These are phyloP conservation scores for Zaprionus africanus DNA, from an alignment of 1,140 invertebrate genomes.

Conservation along the genomic window DNA sequence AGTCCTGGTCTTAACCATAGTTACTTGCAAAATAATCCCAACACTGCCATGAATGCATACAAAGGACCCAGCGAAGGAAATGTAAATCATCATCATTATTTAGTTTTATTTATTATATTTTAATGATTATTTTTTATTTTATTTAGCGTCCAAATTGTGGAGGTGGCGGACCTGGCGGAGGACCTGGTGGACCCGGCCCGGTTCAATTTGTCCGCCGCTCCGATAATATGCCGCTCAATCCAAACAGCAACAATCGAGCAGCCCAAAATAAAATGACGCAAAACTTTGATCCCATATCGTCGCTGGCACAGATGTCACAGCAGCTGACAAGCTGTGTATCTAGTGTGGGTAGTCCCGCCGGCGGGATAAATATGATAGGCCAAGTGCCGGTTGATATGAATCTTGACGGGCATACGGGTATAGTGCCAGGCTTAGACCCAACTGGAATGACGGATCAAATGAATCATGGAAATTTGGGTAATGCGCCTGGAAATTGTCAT, in stretches of 20 bases:
- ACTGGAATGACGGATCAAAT: constrained; percentile 67
- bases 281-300: constrained; percentile 96
- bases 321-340: constrained; percentile 91
- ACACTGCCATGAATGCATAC: constrained; percentile 59
- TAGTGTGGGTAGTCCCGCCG: constrained; percentile 85
- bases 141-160: constrained; percentile 66
- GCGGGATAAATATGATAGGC: constrained; percentile 79
- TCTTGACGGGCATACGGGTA: constrained; percentile 75
- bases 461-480: constrained; percentile 40
- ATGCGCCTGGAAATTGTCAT: constrained; percentile 53
- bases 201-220: constrained; percentile 86
- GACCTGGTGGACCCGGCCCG: constrained; percentile 14
- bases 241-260: constrained; percentile 87
- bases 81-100: not conserved
- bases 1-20: constrained; percentile 73
- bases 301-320: constrained; percentile 96
- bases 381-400: constrained; percentile 81
- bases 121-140: constrained; percentile 7
- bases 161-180: constrained; percentile 24
- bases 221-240: constrained; percentile 93
- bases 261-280: constrained; percentile 86
- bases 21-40: constrained; percentile 66
- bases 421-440: constrained; percentile 77
- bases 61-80: constrained; percentile 64
- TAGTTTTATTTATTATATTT: not conserved